Base-by-base conservation (phyloP, 2,797 vertebrate species). In the Centropyge bicolor region DNA sequence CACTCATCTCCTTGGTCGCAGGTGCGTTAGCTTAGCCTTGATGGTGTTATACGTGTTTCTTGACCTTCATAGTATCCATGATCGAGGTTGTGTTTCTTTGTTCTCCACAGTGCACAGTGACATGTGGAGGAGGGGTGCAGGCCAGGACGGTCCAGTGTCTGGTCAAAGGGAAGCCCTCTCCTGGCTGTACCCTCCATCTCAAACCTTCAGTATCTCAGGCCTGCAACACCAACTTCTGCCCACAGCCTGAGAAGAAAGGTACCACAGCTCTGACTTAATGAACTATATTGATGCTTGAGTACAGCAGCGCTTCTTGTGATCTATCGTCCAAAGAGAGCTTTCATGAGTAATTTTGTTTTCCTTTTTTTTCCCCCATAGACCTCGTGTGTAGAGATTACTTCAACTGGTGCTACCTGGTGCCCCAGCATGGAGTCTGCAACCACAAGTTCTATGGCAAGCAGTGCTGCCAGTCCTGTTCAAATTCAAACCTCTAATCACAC, bases 91-190 rank as follows among this genome's bases (percentile, higher is more conserved):
- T 61, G 31, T 84, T 70, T 73, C 67, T 78, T 76, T 81, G 27
- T 84, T 27, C 45, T n/a, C 54, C 36, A 3, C 91, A 98, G 97
- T 98, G 97, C 82, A 95, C 97, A 1, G 96, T 97, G 83, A 96
- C 96, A n/a, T 98, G 97, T 76, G 97, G 97, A 9, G 97, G 97
- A 27, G 97, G 97, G 0, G 95, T 97, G 57, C 96, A 96, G 91
- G 91, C 90, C 22, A 94, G 97, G 65, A 91, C 92, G 0, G 96
- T 97, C 60, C 96, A 96, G 48, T 98, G 97, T 84, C 93, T 96
- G 73, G 71, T 80, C 0, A 88, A 93, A n/a, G 95, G 95, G 49
- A 94, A 88, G 48, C 92, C 92, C 0, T 94, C 95, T 14, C 48
- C 91, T 0, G 91, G 95, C 27, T 98, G 97, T 73, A 70, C 87